Base-by-base conservation (phyloP, 2,797 vertebrate species). In the Ctenopoma kingsleyae region DNA sequence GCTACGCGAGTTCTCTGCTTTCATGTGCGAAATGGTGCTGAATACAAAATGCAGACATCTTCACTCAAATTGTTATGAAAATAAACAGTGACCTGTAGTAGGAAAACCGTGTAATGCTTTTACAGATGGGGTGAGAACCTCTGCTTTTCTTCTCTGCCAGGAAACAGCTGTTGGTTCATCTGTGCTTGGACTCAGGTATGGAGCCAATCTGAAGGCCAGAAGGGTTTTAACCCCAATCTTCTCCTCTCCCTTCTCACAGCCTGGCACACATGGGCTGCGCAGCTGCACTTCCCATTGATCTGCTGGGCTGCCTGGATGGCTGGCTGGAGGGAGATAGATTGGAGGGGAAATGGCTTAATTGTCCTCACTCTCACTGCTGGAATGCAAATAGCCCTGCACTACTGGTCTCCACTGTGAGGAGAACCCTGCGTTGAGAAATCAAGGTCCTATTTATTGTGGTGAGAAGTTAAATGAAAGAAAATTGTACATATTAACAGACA, bases 321-420 rank as follows among this genome's bases (percentile, higher is more conserved):
- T 84, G 86, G 87, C 84, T 89, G 76, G 80, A 84, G 91, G 90
- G 92, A 95, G 93, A 95, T 91, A 92, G 93, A 95, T 94, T 95
- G 94, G 91, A 92, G 88, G 91, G 94, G 94, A 95, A 95, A 95
- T 84, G 90, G 92, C 90, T 93, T 95, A 95, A 95, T 95, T 94
- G 93, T 90, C 88, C 85, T 81, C 88, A 93, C 93, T 94, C 91
- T 95, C 90, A 83, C 92, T 94, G 88, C 85, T 89, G 92, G 94
- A 94, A 95, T 94, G 93, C 89, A 94, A 93, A 94, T 92, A 90
- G 88, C 84, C 59, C 86, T 89, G 71, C 67, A 64, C 71, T 49
- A 48, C 48, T 64, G 79, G 82, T 73, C 88, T 90, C 83, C 53
- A 44, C 62, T 23, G 44, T 35, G 64, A 86, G 63, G 49, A 79